These are phyloP conservation scores for Sarcophaga variegata DNA, from an alignment of 2,888 invertebrate genomes.

Conservation along the genomic window DNA sequence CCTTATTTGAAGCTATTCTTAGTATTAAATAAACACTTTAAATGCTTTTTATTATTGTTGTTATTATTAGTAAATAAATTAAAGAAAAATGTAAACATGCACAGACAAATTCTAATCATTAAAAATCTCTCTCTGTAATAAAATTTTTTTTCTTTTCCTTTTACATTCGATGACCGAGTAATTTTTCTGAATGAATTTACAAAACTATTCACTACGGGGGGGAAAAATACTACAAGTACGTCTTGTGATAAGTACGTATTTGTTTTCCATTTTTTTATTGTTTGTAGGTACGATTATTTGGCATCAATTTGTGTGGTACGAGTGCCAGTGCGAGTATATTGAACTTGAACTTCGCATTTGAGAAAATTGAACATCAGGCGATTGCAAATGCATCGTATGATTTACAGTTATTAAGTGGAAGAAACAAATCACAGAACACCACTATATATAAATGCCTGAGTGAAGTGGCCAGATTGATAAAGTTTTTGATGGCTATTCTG, in stretches of 20 bases:
- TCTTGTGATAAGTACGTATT: background rate
- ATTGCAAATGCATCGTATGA: conserved; percentile 40
- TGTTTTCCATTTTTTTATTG: background rate
- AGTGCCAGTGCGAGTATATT: background rate
- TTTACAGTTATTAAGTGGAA: conserved; percentile 8
- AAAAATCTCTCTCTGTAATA: background rate
- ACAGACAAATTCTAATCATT: background rate
- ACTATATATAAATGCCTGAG: too few relatives aligned
- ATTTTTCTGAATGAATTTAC: conserved; percentile 30
- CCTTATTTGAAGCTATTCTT: too few relatives aligned
- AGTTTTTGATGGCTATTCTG: too few relatives aligned
- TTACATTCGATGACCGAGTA: conserved; percentile 9
- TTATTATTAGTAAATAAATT: background rate
- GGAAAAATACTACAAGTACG: background rate
- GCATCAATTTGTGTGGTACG: background rate
- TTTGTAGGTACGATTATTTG: background rate
- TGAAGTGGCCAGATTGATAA: too few relatives aligned
- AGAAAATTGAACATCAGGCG: conserved; percentile 22
- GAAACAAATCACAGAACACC: background rate
- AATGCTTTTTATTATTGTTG: background rate
- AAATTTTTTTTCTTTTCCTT: background rate
- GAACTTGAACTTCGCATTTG: conserved; percentile 40
- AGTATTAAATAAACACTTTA: background rate
- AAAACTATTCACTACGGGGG: background rate
- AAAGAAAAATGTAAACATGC: background rate